Evolutionary conservation across 1,140 invertebrate genomes (phyloP).

Genomic region (Saccostrea cuccullata): DNA sequence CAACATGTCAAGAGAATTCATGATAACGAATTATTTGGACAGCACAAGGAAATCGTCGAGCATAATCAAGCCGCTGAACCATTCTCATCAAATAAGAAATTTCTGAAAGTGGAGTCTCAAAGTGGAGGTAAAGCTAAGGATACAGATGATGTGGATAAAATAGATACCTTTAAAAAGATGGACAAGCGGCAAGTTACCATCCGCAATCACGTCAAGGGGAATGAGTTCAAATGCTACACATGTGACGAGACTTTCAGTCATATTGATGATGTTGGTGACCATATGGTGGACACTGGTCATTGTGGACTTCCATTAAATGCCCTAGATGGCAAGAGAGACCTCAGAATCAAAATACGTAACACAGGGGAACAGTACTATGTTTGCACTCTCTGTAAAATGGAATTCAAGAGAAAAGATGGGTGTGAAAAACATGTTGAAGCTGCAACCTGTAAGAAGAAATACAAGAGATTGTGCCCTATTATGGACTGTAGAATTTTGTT

Average conservation of each 20-base stretch:
- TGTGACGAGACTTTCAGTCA: neutral
- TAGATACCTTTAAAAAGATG: conserved; percentile 22
- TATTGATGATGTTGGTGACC: conserved; percentile 30
- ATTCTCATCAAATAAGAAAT: neutral
- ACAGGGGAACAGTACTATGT: conserved; percentile 24
- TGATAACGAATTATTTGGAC: conserved; percentile 23
- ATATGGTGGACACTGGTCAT: conserved; percentile 23
- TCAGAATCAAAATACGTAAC: neutral
- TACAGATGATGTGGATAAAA: neutral
- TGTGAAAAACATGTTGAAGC: neutral
- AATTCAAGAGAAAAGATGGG: neutral
- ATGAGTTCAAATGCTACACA: conserved; percentile 23
- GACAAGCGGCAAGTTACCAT: conserved; percentile 16
- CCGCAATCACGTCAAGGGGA: neutral
- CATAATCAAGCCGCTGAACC: conserved; percentile 11
- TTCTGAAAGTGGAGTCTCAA: neutral
- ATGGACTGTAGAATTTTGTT: conserved; percentile 18
- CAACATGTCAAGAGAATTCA: conserved; percentile 19
- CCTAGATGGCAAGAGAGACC: neutral
- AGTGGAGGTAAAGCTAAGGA: neutral
- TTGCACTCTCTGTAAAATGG: conserved; percentile 33
- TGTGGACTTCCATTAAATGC: conserved; percentile 19
- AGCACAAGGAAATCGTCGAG: conserved; percentile 7
- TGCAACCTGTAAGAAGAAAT: conserved; percentile 14
- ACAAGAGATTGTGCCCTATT: conserved; percentile 1